Conservation (phyloP, 2,888 invertebrate genomes). For the Scelioninae gen. 2 region DNA sequence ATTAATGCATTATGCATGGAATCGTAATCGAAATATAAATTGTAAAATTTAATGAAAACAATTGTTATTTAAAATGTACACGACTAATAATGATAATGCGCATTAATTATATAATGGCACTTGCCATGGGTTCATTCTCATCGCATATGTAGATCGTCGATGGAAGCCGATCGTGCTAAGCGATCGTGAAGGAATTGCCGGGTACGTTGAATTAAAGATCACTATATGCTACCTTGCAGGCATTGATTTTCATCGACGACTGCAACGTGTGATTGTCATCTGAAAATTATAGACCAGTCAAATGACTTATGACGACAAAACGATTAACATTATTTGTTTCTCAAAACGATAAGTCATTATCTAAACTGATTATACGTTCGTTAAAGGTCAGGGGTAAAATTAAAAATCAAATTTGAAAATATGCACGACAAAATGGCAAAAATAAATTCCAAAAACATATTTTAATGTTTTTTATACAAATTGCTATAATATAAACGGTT, state of each 20-base stretch:
- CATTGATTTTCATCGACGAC: slow-evolving; percentile 64
- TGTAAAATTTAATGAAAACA: slow-evolving; percentile 50
- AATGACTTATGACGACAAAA: slow-evolving; percentile 37
- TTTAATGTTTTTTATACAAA: too few species aligned
- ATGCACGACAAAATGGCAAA: too few species aligned
- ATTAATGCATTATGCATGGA: too few species aligned
- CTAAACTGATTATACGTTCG: slow-evolving; percentile 12
- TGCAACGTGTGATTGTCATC: slow-evolving; percentile 62
- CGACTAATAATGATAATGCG: slow-evolving; percentile 54
- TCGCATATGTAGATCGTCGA: slow-evolving; percentile 67
- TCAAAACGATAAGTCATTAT: slow-evolving; percentile 17
- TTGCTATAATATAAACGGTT: too few species aligned
- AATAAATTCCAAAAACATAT: too few species aligned
- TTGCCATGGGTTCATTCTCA: slow-evolving; percentile 59
- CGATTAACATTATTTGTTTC: slow-evolving; percentile 38
- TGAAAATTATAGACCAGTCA: slow-evolving; percentile 42
- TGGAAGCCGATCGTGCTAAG: slow-evolving; percentile 63
- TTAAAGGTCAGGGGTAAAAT: too few species aligned
- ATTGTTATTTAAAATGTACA: slow-evolving; percentile 53
- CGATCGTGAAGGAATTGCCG: slow-evolving; percentile 68
- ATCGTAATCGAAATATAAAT: too few species aligned
- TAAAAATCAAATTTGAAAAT: too few species aligned
- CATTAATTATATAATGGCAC: slow-evolving; percentile 56
- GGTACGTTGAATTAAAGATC: slow-evolving; percentile 69
- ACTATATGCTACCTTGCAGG: slow-evolving; percentile 60